Evolutionary conservation across 2,888 invertebrate genomes (phyloP), one percentile per base, ranked within the genome.

Genomic region (Lithophane semibrunnea): DNA sequence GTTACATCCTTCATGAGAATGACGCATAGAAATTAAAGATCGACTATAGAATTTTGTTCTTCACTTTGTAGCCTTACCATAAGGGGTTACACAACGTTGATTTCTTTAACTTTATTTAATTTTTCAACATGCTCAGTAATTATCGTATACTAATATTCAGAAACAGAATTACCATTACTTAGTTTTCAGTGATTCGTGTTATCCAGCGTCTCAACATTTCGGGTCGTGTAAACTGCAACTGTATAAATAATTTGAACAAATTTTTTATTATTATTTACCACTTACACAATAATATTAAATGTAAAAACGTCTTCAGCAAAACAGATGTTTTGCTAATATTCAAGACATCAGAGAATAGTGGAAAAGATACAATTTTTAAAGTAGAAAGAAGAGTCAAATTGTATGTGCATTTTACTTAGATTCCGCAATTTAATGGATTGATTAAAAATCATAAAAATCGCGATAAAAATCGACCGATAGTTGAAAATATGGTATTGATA

Each of bases 161-260:
- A 37, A 69, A 54, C 24, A 80, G 3, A 42, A 68, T 70, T 29
- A 29, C 49, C 2, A 73, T 61, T 82, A 74, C 84, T 83, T 78
- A 16, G 37, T 52, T 75, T 84, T 54, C 54, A 73, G 71, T 67
- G 44, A 71, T 67, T 77, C 16, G n/a, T 67, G 56, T 68, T 77
- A 68, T 54, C 29, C 67, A 49, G 64, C 71, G 60, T 78, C 82
- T 80, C 73, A 68, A 79, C 67, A 79, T 63, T 77, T 77, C 49
- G 21, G 71, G 37, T 65, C 68, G 60, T 52, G 67, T 73, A 56
- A 69, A 75, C 72, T 72, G 58, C 75, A 86, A 77, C 86, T 84
- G 83, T 83, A 47, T 72, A 85, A 84, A 86, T 79, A 84, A 47
- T 76, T 77, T 77, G 68, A 83, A 84, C 83, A 75, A 77, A 77